Conservation (phyloP, 2,888 invertebrate species). For the Cenopis cana region DNA sequence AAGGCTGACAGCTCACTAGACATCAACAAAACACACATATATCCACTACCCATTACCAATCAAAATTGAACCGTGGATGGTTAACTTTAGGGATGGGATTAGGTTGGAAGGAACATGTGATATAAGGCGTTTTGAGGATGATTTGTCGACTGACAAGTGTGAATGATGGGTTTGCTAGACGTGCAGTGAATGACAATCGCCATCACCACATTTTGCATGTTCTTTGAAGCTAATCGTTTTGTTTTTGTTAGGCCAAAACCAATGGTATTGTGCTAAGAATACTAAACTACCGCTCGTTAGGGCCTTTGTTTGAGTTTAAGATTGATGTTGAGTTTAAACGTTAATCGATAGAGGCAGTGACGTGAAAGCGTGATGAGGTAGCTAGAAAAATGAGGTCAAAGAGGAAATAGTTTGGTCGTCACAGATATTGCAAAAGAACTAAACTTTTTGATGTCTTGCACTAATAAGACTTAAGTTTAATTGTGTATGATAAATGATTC, state of each 20-base stretch:
- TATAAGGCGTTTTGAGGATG: neutral
- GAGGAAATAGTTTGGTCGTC: neutral
- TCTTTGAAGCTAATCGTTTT: slow-evolving; percentile 71
- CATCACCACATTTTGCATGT: slow-evolving; percentile 59
- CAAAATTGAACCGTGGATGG: neutral
- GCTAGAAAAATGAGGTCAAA: slow-evolving; percentile 4
- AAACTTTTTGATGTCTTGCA: too few species aligned
- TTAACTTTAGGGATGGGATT: neutral
- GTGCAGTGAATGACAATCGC: slow-evolving; percentile 71
- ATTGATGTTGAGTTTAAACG: slow-evolving; percentile 42
- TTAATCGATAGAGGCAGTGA: slow-evolving; percentile 36
- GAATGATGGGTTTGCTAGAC: slow-evolving; percentile 65
- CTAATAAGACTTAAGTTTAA: too few species aligned
- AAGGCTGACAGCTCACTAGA: slow-evolving; percentile 50
- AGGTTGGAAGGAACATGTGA: neutral
- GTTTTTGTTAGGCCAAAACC: slow-evolving; percentile 52
- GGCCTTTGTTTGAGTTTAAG: slow-evolving; percentile 33
- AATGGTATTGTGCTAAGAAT: slow-evolving; percentile 49
- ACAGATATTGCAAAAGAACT: neutral
- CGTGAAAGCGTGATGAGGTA: slow-evolving; percentile 25
- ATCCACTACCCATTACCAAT: neutral
- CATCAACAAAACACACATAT: slow-evolving; percentile 8
- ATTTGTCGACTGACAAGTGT: slow-evolving; percentile 67
- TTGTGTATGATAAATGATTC: too few species aligned
- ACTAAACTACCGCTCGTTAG: slow-evolving; percentile 40